phyloP scores from a whole-genome alignment of 2,888 invertebrate genomes.

The Sialis fuliginosa region DNA sequence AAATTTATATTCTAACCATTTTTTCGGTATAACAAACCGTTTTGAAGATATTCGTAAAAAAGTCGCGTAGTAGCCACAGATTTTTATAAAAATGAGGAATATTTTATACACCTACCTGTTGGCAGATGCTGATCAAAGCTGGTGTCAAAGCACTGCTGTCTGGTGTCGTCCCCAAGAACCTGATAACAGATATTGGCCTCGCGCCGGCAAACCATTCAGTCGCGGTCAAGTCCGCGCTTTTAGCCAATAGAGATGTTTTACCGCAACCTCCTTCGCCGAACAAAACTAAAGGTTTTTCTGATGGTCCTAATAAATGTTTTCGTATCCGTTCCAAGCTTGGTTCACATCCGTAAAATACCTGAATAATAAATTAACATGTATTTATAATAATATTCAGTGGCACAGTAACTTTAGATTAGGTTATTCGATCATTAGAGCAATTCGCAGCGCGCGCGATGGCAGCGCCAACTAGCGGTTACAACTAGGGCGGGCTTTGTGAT shows the following conservation, averaged over 20 bases:
- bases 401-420: neutral
- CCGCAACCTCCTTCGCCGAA: conserved; percentile 96
- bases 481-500: too few relatives aligned
- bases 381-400: neutral
- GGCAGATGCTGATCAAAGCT: conserved; percentile 85
- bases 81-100: too few relatives aligned
- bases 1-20: too few relatives aligned
- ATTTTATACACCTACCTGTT: conserved; percentile 52
- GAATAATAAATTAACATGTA: conserved; percentile 1
- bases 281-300: conserved; percentile 75
- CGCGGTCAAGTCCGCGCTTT: conserved; percentile 68
- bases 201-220: conserved; percentile 55
- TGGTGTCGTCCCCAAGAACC: conserved; percentile 93
- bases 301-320: conserved; percentile 65
- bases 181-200: conserved; percentile 69
- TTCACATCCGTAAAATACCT: conserved; percentile 85
- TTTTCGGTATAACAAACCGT: too few relatives aligned
- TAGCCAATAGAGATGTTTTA: conserved; percentile 88
- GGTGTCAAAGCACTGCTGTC: conserved; percentile 91
- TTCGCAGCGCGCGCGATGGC: too few relatives aligned
- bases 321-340: conserved; percentile 65
- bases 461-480: too few relatives aligned
- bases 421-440: too few relatives aligned
- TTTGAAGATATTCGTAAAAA: too few relatives aligned
- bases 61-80: too few relatives aligned